These are phyloP conservation scores for Podarcis cretensis DNA, from an alignment of 2,113 vertebrate species.

Conservation along the genomic window DNA sequence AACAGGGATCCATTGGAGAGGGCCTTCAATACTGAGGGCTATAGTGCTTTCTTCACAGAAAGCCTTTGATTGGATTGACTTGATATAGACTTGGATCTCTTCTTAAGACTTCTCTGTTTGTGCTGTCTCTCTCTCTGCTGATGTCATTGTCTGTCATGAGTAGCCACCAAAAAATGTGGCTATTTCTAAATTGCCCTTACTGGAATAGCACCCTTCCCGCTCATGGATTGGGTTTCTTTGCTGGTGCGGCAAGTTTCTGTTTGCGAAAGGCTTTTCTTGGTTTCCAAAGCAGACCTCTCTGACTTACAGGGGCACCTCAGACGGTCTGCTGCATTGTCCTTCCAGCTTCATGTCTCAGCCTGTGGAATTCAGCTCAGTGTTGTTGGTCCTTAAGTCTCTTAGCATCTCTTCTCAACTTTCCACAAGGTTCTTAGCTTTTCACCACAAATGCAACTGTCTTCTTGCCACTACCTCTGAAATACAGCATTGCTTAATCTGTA, in stretches of 20 bases:
- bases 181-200: neutral
- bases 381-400: neutral
- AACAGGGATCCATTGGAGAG: too few relatives aligned
- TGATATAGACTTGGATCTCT: too few relatives aligned
- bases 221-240: neutral
- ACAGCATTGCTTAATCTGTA: neutral
- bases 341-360: too few relatives aligned
- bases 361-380: neutral
- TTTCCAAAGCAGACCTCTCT: neutral
- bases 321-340: neutral
- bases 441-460: neutral
- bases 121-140: neutral
- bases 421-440: neutral
- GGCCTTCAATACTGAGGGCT: neutral
- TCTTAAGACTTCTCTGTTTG: neutral
- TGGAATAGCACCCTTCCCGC: neutral
- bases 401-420: neutral
- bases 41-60: neutral
- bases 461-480: neutral
- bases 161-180: neutral
- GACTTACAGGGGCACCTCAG: neutral
- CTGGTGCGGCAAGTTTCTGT: constrained; percentile 5
- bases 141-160: neutral
- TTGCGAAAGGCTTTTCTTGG: constrained; percentile 1
- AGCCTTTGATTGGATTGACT: neutral